Evolutionary conservation across 2,113 vertebrate species (phyloP), one percentile per base, ranked within the genome.

Genomic region (Rhinopithecus roxellana): DNA sequence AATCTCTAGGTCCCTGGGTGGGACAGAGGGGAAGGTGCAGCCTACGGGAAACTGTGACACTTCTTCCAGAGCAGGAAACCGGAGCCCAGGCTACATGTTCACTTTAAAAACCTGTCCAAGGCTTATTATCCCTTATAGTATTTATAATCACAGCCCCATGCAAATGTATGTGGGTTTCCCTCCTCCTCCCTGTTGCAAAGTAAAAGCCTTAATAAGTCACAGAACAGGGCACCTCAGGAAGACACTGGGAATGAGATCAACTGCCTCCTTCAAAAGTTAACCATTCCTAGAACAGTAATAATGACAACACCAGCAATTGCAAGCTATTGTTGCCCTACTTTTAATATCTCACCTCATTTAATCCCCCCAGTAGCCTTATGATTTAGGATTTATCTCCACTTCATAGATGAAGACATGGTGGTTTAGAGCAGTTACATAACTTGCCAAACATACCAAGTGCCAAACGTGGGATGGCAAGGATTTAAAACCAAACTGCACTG

Each of bases 51-150:
- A 32, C 9, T 6, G 11, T 18, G 85, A 89, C 4, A 4, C 6
- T 27, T 59, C 43, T n/a, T 27, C 55, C 9, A 0, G 27, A 45
- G 45, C 27, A 22, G n/a, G 79, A 77, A 77, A 43, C 70, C 18
- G 55, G 22, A 59, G 23, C 50, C 14, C 27, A 35, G 61, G 35
- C 61, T n/a, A 12, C 20, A 20, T 0, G 7, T 5, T 32, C 74
- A 48, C 6, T 38, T 35, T 35, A 10, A 30, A 38, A 11, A 5
- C 16, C 14, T 7, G 35, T 35, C 40, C 17, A 23, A 22, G n/a
- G 75, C 30, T 75, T 40, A 27, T 16, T 17, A 0, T 59, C 45
- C 30, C 22, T 45, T 8, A 0, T 30, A 43, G 55, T 35, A 43
- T 52, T 35, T 64, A 75, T n/a, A 25, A 27, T 43, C 55, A 27